These are phyloP conservation scores for Lagria hirta DNA, from an alignment of 2,888 invertebrate species.

Conservation along the genomic window DNA sequence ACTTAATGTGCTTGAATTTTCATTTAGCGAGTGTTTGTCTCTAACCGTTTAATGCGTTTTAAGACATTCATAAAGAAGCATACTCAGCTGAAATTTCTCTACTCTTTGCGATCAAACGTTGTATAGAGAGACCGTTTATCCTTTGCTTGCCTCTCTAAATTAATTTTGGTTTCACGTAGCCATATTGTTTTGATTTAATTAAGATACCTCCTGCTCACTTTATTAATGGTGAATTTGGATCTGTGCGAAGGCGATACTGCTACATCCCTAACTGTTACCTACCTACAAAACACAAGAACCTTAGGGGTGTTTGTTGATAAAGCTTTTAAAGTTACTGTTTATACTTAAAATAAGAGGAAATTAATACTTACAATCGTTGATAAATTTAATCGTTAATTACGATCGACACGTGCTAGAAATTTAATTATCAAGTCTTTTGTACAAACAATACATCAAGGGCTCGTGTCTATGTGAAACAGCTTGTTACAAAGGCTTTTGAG, in stretches of 20 bases:
- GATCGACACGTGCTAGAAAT: slow-evolving; percentile 15
- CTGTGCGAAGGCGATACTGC: slow-evolving; percentile 25
- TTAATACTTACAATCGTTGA: slow-evolving; percentile 18
- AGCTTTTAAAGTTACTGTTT: slow-evolving; percentile 1
- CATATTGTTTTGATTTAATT: slow-evolving; percentile 54
- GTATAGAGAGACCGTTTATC: slow-evolving; percentile 31
- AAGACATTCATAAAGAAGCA: too few species aligned
- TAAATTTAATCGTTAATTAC: slow-evolving; percentile 23
- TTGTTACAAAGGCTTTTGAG: too few species aligned
- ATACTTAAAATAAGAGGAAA: slow-evolving; percentile 6
- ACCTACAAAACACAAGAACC: slow-evolving; percentile 10
- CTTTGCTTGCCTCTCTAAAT: slow-evolving; percentile 39
- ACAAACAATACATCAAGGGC: too few species aligned
- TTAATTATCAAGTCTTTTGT: too few species aligned
- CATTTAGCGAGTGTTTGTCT: too few species aligned
- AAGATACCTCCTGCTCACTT: slow-evolving; percentile 50
- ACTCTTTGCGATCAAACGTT: too few species aligned
- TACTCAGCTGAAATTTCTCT: too few species aligned
- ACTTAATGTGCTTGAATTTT: too few species aligned
- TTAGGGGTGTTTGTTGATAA: too few species aligned
- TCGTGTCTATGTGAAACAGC: too few species aligned
- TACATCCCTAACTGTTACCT: slow-evolving; percentile 20
- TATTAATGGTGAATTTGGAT: slow-evolving; percentile 42
- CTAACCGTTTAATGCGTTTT: too few species aligned
- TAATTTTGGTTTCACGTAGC: slow-evolving; percentile 51